Evolutionary conservation across 1,140 invertebrate genomes (phyloP).

Genomic region (Heliconius melpomene): DNA sequence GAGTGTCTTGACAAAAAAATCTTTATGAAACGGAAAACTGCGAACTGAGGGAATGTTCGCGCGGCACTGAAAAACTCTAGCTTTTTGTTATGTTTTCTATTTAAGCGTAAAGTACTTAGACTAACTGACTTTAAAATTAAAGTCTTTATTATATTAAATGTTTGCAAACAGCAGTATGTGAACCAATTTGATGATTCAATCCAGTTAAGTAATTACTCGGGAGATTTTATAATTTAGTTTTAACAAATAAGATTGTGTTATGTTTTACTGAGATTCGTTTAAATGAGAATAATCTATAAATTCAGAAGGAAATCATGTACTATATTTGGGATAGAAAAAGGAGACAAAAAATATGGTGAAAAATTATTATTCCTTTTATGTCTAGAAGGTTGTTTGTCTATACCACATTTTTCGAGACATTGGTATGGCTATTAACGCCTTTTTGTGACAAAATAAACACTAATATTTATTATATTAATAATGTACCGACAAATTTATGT

Average conservation of each 20-base stretch:
- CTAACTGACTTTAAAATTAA: constrained; percentile 4
- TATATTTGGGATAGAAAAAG: too few relatives aligned
- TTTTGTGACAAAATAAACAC: too few relatives aligned
- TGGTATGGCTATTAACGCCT: too few relatives aligned
- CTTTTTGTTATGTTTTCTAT: constrained; percentile 17
- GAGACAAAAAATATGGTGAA: too few relatives aligned
- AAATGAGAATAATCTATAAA: not conserved
- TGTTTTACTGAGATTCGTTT: not conserved
- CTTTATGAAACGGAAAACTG: constrained; percentile 18
- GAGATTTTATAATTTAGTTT: not conserved
- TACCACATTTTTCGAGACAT: too few relatives aligned
- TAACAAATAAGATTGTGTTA: not conserved
- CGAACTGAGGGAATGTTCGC: constrained; percentile 19
- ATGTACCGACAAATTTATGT: not conserved
- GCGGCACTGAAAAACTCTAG: constrained; percentile 14
- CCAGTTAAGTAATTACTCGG: not conserved
- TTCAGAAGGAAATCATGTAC: not conserved
- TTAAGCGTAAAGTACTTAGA: not conserved
- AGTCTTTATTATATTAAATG: not conserved
- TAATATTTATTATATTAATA: too few relatives aligned
- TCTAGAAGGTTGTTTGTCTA: too few relatives aligned
- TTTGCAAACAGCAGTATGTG: not conserved
- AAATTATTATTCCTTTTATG: too few relatives aligned
- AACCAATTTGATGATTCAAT: not conserved
- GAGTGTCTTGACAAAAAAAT: constrained; percentile 27